Evolutionary conservation across 2,888 invertebrate genomes (phyloP).

Genomic region (Sphecodes monilicornis): DNA sequence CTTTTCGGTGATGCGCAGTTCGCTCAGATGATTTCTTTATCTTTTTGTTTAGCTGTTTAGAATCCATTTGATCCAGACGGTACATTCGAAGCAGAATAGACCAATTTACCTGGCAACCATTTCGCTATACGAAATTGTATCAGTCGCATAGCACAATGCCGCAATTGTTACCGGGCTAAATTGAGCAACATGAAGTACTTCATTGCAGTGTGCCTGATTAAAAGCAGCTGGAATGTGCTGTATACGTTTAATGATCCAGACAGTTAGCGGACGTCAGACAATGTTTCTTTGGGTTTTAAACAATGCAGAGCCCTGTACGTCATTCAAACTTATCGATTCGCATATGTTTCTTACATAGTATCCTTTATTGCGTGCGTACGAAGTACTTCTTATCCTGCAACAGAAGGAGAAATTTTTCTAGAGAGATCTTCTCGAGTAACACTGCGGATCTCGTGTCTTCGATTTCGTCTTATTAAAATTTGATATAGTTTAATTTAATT

Average conservation of each 20-base stretch:
- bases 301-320: slow-evolving; percentile 70
- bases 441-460: slow-evolving; percentile 32
- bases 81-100: slow-evolving; percentile 52
- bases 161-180: slow-evolving; percentile 49
- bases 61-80: slow-evolving; percentile 45
- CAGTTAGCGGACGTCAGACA: slow-evolving; percentile 70
- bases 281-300: slow-evolving; percentile 69
- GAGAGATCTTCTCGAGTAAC: not conserved
- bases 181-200: slow-evolving; percentile 59
- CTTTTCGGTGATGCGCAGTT: not conserved
- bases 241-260: slow-evolving; percentile 71
- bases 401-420: slow-evolving; percentile 73
- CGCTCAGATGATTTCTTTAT: not conserved
- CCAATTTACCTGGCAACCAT: slow-evolving; percentile 47
- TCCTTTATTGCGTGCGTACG: slow-evolving; percentile 79
- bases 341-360: slow-evolving; percentile 47
- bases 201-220: slow-evolving; percentile 64
- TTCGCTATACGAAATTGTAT: slow-evolving; percentile 40
- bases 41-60: not conserved
- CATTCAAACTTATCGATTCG: slow-evolving; percentile 42
- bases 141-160: slow-evolving; percentile 55
- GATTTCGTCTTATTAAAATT: not conserved
- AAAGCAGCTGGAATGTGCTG: slow-evolving; percentile 82
- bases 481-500: not conserved
- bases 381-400: slow-evolving; percentile 82